Evolutionary conservation across 2,888 invertebrate species (phyloP).

Genomic region (Cantharis nigra): DNA sequence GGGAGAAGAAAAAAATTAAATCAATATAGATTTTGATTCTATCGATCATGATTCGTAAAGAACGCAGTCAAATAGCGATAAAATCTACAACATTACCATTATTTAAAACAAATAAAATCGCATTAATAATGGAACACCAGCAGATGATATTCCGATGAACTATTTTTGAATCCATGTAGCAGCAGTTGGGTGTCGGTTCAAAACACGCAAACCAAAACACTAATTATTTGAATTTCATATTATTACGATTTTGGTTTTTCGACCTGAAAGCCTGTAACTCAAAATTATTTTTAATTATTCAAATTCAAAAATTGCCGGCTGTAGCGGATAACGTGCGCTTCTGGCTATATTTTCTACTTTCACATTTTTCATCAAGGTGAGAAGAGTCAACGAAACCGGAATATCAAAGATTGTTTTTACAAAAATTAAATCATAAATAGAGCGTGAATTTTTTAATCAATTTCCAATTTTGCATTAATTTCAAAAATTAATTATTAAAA

Average conservation of each 20-base stretch:
- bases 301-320: not conserved
- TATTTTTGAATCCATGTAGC: not conserved
- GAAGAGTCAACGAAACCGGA: not conserved
- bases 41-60: too few species aligned
- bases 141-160: not conserved
- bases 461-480: not conserved
- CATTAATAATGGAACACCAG: not conserved
- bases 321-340: not conserved
- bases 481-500: not conserved
- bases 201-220: not conserved
- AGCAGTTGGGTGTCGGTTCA: not conserved
- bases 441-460: not conserved
- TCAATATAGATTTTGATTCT: too few species aligned
- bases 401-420: not conserved
- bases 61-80: too few species aligned
- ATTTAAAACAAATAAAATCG: not conserved
- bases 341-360: not conserved
- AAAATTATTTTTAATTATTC: not conserved
- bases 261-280: not conserved
- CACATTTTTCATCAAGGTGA: not conserved
- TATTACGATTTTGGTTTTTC: too few species aligned
- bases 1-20: not conserved
- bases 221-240: not conserved
- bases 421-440: not conserved
- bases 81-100: not conserved